These are phyloP conservation scores for Nilaparvata lugens DNA, from an alignment of 1,140 invertebrate genomes.

Conservation along the genomic window DNA sequence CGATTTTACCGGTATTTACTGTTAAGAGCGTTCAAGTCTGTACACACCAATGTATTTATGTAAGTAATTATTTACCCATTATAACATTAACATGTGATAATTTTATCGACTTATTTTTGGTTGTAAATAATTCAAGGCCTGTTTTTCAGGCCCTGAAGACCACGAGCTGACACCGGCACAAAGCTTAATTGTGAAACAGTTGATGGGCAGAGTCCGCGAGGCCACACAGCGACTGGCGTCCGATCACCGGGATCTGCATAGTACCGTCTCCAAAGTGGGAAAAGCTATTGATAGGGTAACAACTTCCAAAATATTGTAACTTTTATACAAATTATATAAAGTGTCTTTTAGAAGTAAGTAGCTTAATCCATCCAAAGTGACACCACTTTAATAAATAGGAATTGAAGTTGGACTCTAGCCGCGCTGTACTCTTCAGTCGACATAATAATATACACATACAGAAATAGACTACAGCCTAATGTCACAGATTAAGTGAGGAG, in stretches of 20 bases:
- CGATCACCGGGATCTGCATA: slow-evolving; percentile 69
- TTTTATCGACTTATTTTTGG: background rate
- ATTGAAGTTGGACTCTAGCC: no score
- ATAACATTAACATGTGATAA: background rate
- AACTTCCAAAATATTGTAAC: no score
- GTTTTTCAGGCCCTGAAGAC: slow-evolving; percentile 48
- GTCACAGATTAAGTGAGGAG: no score
- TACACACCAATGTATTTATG: slow-evolving; percentile 12
- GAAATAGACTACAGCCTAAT: no score
- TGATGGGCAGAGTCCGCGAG: slow-evolving; percentile 62
- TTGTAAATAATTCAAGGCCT: slow-evolving; percentile 4
- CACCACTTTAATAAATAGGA: no score
- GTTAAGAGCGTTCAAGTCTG: slow-evolving; percentile 28
- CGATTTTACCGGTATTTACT: no score
- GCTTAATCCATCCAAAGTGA: no score
- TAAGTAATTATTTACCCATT: background rate
- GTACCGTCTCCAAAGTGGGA: slow-evolving; percentile 91
- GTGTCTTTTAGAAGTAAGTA: no score
- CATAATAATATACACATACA: no score
- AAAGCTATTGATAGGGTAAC: slow-evolving; percentile 84
- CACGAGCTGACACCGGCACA: slow-evolving; percentile 54
- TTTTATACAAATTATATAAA: no score
- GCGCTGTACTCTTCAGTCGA: no score
- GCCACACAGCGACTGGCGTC: slow-evolving; percentile 64
- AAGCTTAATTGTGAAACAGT: slow-evolving; percentile 53